Evolutionary conservation across 2,797 vertebrate genomes (phyloP), one percentile per base, ranked within the genome.

Genomic region (Phaenicophaeus curvirostris): DNA sequence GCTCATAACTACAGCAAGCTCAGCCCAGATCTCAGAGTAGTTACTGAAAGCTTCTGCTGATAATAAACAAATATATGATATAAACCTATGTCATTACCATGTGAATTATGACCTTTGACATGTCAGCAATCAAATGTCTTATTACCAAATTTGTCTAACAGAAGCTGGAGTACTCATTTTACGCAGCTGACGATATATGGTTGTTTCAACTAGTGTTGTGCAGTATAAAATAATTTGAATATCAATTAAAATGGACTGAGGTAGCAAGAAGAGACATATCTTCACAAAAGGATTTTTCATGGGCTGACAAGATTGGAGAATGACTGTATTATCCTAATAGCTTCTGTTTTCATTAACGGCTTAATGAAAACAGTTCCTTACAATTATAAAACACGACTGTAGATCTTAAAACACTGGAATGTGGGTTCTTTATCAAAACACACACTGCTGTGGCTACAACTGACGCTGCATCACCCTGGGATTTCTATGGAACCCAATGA

Each of bases 321-420:
- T 25, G 44, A 82, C 77, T 96, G 84, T 62, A 73, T 93, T 89
- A 95, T 81, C 73, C 84, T 97, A 96, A 95, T 93, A 95, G 87
- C 75, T 95, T 95, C 95, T 90, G 44, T 96, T 94, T 93, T 95
- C 91, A 95, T 95, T 96, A 97, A 96, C 90, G 90, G 89, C 94
- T 93, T 93, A 96, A 97, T 96, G 94, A 95, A 97, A 96, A 89
- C 74, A 77, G 76, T 87, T 80, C 51, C 92, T 62, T 93, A 88
- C 25, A 87, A 90, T 94, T 96, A 87, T 31, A 84, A 96, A 97
- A 93, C 44, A 65, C 86, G 85, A 85, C 62, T 93, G 15, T 21
- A 75, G 57, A 86, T 87, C 89, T 95, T 85, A 76, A 76, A 95
- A 65, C 33, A 80, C 71, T 71, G 77, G 35, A 92, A 90, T 30